A percentile compares a stretch with the other conserved stretches of the same genome.
Conservation (phyloP, 2,888 invertebrate species). For the Cheiracanthium punctorium region DNA sequence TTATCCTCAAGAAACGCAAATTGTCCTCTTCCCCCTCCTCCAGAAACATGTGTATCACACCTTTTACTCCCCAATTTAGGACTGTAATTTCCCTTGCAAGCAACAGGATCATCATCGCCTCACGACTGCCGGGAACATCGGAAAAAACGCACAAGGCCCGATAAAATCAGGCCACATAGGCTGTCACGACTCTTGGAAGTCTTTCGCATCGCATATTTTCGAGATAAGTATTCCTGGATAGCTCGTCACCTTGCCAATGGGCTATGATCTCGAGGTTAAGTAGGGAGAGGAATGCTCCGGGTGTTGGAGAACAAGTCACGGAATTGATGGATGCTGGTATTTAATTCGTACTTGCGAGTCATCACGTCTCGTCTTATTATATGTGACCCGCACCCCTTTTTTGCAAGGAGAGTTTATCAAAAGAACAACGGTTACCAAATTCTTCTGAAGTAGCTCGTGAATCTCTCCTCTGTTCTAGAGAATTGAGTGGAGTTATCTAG, state of each 20-base stretch:
- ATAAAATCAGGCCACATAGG: conserved; percentile 2
- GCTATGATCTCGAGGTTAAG: not conserved
- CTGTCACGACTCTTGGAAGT: not conserved
- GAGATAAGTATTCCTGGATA: not conserved
- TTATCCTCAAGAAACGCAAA: not conserved
- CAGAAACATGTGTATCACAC: not conserved
- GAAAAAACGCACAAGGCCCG: not conserved
- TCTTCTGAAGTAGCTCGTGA: not conserved
- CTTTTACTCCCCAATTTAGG: not conserved
- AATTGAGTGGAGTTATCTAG: too few relatives aligned
- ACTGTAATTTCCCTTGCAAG: not conserved
- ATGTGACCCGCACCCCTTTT: not conserved
- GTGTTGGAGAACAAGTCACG: conserved; percentile 10
- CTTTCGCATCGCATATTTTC: not conserved
- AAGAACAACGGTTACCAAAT: not conserved
- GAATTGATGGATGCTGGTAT: conserved; percentile 4
- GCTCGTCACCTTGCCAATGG: conserved; percentile 6
- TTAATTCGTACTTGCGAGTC: conserved; percentile 4
- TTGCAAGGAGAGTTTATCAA: not conserved
- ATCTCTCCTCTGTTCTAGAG: not conserved
- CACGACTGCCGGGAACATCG: not conserved
- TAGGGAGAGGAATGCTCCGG: conserved; percentile 1
- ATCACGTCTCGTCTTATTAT: not conserved
- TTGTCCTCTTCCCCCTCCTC: not conserved
- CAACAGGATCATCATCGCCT: conserved; percentile 4